Conservation (phyloP, 2,797 vertebrate species). For the Gobio occitaniae region DNA sequence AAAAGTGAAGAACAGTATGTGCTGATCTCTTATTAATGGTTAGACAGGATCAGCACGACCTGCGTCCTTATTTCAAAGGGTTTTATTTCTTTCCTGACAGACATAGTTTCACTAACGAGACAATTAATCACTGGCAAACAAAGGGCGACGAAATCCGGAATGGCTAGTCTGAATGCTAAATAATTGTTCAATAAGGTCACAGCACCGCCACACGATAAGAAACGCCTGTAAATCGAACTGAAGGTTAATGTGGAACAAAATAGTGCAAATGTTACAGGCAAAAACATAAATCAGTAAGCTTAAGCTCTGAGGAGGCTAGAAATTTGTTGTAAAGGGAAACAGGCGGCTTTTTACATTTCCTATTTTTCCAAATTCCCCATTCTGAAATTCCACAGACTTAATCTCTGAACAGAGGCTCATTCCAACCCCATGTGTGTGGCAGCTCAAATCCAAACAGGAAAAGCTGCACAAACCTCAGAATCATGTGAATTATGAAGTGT, state of each 20-base stretch:
- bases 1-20: constrained; percentile 15
- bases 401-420: background rate
- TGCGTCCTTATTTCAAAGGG: constrained; percentile 4
- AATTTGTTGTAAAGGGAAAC: background rate
- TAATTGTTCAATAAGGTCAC: constrained; percentile 18
- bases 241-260: constrained; percentile 5
- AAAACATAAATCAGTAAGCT: background rate
- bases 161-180: constrained; percentile 7
- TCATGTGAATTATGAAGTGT: background rate
- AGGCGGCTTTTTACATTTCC: background rate
- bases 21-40: constrained; percentile 26
- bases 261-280: background rate
- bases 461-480: background rate
- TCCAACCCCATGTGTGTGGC: background rate
- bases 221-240: background rate
- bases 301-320: background rate
- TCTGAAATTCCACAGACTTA: background rate
- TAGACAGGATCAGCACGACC: constrained; percentile 9
- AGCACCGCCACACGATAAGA: background rate
- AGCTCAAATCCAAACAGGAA: background rate
- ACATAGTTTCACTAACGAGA: constrained; percentile 7
- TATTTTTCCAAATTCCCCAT: background rate
- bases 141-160: background rate
- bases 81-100: constrained; percentile 4
- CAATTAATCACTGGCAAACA: constrained; percentile 14